These are phyloP conservation scores for Thamnophis elegans DNA, from an alignment of 2,797 vertebrate genomes.

Conservation along the genomic window DNA sequence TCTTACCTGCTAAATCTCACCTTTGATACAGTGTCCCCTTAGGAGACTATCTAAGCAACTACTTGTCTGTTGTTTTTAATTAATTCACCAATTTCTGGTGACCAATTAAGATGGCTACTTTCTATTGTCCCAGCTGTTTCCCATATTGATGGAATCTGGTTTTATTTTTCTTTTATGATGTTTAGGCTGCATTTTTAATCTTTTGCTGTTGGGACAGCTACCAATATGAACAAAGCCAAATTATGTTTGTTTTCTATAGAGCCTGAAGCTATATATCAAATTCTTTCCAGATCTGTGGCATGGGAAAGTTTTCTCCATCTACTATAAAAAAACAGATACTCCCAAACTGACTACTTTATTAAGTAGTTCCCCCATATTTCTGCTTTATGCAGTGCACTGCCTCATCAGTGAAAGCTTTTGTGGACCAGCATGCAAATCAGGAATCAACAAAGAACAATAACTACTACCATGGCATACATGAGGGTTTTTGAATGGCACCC, in stretches of 20 bases:
- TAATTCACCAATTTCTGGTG: background rate
- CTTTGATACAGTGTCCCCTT: background rate
- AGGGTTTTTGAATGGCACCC: background rate
- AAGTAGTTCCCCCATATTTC: background rate
- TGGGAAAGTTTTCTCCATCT: background rate
- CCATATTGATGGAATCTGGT: background rate
- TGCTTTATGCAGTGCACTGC: background rate
- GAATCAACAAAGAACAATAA: background rate
- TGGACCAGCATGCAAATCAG: background rate
- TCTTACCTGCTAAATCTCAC: background rate
- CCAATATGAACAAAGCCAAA: background rate
- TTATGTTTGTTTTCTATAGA: background rate
- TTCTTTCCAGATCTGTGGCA: background rate
- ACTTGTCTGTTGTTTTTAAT: background rate
- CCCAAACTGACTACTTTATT: background rate
- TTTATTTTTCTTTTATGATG: background rate
- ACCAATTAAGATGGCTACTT: background rate
- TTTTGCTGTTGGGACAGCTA: background rate
- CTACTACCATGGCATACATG: background rate
- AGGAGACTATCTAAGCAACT: background rate
- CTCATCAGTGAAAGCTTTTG: background rate
- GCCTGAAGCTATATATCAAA: background rate
- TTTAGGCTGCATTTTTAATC: background rate
- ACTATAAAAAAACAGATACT: background rate
- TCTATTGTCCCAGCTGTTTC: background rate